Base-by-base conservation (phyloP, 2,113 vertebrate species). In the Malurus alboscapulatus region DNA sequence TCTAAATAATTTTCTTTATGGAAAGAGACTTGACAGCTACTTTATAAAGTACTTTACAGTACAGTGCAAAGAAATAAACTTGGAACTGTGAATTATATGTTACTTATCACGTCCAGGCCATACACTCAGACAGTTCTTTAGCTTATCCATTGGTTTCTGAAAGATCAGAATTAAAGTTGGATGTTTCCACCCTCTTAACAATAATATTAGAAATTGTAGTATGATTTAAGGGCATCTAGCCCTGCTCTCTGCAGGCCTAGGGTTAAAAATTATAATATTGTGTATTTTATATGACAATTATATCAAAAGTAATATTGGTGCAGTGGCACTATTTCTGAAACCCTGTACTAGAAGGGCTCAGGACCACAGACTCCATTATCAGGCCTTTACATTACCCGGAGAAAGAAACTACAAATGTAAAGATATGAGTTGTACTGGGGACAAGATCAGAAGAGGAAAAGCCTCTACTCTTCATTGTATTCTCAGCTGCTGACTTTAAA, bases 1-100 rank as follows among this genome's bases (percentile, higher is more conserved):
- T 50, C 40, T 80, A 77, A 84, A 73, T 57, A 84, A 86, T 24
- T 16, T 62, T 78, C n/a, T 67, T 53, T 65, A 57, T n/a, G 26
- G 36, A 19, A 74, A 72, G 45, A 89, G 22, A 59, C 36, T 27
- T 84, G 15, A 75, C 57, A 44, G 45, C 61, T 57, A 58, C 30
- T 26, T 72, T 75, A 68, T 48, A 53, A 72, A 75, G 65, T 57
- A 87, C 21, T 30, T 67, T 20, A 62, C 5, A n/a, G 38, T 50
- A 77, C 14, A 62, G 36, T 36, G 30, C 27, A 84, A 94, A 88
- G 69, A 89, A 93, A 87, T 58, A 87, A 92, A 93, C 44, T 22
- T 34, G 45, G 29, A 89, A 51, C n/a, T 74, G 34, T 81, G 69
- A 89, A 77, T 48, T 68, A 42, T 24, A 51, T 51, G 40, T 58